Evolutionary conservation across 2,797 vertebrate genomes (phyloP).

Genomic region (Botia kubotai): DNA sequence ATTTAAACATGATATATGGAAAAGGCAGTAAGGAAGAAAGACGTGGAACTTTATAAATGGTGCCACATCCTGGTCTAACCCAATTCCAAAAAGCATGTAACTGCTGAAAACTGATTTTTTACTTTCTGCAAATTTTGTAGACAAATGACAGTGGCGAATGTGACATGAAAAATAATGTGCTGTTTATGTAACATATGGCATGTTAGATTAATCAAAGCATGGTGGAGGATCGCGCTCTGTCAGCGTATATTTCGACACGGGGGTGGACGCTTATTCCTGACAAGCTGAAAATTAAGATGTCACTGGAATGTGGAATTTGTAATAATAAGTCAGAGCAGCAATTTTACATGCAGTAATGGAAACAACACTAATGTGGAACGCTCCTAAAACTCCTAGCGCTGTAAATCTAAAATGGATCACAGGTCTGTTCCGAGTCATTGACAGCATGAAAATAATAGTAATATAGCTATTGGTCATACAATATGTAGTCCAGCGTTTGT

Average conservation of each 20-base stretch:
- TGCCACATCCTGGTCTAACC: constrained; percentile 56
- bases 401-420: neutral
- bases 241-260: constrained; percentile 12
- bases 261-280: constrained; percentile 12
- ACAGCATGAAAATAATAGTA: too few species aligned
- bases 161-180: constrained; percentile 42
- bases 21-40: constrained; percentile 59
- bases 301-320: constrained; percentile 10
- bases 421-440: neutral
- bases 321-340: constrained; percentile 15
- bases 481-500: too few species aligned
- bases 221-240: constrained; percentile 15
- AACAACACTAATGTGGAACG: neutral
- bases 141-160: constrained; percentile 39
- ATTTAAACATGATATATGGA: constrained; percentile 71
- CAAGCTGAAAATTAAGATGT: constrained; percentile 39
- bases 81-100: constrained; percentile 60
- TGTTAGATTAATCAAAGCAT: constrained; percentile 1
- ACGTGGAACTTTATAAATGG: constrained; percentile 66
- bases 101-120: constrained; percentile 50
- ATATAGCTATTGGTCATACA: too few species aligned
- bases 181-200: constrained; percentile 25
- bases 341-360: constrained; percentile 3
- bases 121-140: constrained; percentile 55
- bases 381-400: neutral